Evolutionary conservation across 53 echinoderm and acorn worm species (phyloP).

Genomic region (Luidia sarsii): DNA sequence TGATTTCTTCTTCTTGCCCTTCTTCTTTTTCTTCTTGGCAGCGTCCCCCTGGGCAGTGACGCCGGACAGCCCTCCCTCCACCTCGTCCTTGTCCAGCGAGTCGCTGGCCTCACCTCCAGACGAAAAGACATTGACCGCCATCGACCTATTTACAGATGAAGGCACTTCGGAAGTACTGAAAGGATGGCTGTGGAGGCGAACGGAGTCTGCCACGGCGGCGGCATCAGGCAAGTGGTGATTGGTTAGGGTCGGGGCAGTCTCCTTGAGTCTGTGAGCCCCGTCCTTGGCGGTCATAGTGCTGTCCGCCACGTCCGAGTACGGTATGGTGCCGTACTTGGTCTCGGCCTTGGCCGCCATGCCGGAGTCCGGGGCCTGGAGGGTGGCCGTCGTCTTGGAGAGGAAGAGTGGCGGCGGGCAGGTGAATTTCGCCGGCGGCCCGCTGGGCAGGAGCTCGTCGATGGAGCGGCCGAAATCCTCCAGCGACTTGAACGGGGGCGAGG

Average conservation of each 20-base stretch:
- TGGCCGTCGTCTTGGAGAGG: conserved; percentile 14
- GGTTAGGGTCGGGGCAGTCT: background rate
- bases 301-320: background rate
- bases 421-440: conserved; percentile 12
- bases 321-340: conserved; percentile 17
- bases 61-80: background rate
- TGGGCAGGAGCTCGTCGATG: conserved; percentile 28
- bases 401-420: conserved; percentile 36
- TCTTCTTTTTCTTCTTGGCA: conserved; percentile 45
- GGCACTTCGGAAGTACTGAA: conserved; percentile 48
- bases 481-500: conserved; percentile 24
- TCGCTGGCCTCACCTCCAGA: background rate
- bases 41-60: conserved; percentile 18
- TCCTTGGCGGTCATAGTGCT: background rate
- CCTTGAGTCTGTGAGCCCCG: background rate
- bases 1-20: conserved; percentile 33
- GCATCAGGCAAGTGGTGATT: conserved; percentile 25
- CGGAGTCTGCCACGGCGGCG: background rate
- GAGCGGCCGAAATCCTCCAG: conserved; percentile 27
- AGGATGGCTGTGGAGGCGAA: background rate
- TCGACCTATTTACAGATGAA: conserved; percentile 28
- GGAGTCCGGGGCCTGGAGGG: background rate
- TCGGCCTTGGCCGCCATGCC: conserved; percentile 29
- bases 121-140: background rate
- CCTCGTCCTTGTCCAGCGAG: background rate